Conservation (phyloP, 30 jellyfish, hydroid and myxozoan genomes). For the Haliclystus octoradiatus region DNA sequence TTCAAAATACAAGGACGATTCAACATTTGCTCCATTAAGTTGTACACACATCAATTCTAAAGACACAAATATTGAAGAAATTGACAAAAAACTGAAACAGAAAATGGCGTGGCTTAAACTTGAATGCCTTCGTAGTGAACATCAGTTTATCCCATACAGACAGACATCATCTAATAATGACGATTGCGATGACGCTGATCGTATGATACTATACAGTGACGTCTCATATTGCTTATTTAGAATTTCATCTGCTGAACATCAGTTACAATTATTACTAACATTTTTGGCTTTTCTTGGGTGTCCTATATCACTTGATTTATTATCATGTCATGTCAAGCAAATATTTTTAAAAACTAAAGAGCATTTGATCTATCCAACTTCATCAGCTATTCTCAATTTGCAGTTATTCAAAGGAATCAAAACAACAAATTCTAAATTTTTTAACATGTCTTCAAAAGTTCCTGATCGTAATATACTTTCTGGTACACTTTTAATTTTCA, state of each 20-base stretch:
- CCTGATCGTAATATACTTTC: no score
- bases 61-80: neutral
- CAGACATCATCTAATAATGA: constrained; percentile 20
- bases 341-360: no score
- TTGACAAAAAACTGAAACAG: constrained; percentile 4
- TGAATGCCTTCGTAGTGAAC: constrained; percentile 23
- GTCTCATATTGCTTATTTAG: constrained; percentile 39
- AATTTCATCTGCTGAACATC: constrained; percentile 16
- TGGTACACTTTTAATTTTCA: no score
- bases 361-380: no score
- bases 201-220: constrained; percentile 71
- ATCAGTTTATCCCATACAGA: constrained; percentile 23
- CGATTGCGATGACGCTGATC: constrained; percentile 74
- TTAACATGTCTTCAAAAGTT: no score
- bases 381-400: no score
- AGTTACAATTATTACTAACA: constrained; percentile 22
- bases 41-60: no score
- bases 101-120: constrained; percentile 31
- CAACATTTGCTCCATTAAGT: no score
- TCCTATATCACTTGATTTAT: constrained; percentile 18
- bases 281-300: constrained; percentile 56
- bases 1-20: no score
- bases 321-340: no score
- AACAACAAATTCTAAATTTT: no score
- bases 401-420: no score